These are phyloP conservation scores for Melozone crissalis DNA, from an alignment of 2,113 vertebrate genomes.

Conservation along the genomic window DNA sequence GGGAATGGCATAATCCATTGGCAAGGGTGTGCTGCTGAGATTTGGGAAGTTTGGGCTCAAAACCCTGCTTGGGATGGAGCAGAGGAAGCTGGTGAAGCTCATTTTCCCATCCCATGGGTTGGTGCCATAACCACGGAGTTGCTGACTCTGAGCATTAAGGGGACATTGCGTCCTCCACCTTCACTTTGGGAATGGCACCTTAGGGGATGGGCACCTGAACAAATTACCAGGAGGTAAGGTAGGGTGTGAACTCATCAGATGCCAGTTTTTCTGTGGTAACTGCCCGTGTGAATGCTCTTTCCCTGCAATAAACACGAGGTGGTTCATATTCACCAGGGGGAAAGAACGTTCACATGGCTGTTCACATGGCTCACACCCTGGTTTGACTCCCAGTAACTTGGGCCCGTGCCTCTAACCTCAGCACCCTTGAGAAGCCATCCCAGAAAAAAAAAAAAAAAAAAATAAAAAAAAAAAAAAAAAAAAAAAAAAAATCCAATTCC, in stretches of 20 bases:
- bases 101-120: conserved; percentile 18
- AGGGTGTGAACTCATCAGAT: conserved; percentile 56
- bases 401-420: conserved; percentile 23
- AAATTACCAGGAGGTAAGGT: conserved; percentile 55
- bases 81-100: background rate
- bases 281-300: conserved; percentile 57
- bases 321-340: conserved; percentile 42
- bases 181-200: conserved; percentile 48
- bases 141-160: conserved; percentile 40
- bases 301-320: conserved; percentile 32
- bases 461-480: background rate
- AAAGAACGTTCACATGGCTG: conserved; percentile 9
- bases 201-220: conserved; percentile 57
- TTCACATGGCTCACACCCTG: conserved; percentile 51
- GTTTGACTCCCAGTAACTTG: conserved; percentile 37
- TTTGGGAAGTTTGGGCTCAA: background rate
- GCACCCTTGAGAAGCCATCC: background rate
- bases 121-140: conserved; percentile 21
- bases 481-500: background rate
- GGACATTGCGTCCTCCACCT: conserved; percentile 41
- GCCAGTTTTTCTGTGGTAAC: conserved; percentile 65
- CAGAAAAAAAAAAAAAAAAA: background rate
- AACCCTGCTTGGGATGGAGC: background rate
- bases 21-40: background rate
- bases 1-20: background rate